These are phyloP conservation scores for Euproctis similis DNA, from an alignment of 2,888 invertebrate species.

Conservation along the genomic window DNA sequence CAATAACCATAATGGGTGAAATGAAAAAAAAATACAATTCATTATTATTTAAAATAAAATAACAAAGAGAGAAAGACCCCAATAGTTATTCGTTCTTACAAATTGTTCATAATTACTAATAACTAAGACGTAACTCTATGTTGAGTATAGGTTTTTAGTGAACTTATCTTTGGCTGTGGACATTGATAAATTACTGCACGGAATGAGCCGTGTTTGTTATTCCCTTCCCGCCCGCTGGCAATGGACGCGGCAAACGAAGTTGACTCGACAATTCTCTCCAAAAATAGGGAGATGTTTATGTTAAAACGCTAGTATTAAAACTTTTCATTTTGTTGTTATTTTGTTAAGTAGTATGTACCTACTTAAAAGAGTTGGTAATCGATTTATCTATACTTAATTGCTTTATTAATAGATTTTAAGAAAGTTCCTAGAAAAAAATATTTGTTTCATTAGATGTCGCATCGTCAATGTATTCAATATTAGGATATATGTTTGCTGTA, in stretches of 20 bases:
- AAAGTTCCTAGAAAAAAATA: too few species aligned
- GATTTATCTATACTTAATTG: neutral
- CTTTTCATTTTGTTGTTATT: too few species aligned
- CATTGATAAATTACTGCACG: slow-evolving; percentile 61
- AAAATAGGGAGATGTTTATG: too few species aligned
- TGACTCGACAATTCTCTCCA: slow-evolving; percentile 12
- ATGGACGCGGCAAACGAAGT: slow-evolving; percentile 12
- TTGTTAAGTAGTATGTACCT: neutral
- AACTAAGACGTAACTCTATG: slow-evolving; percentile 69
- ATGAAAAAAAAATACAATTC: slow-evolving; percentile 46
- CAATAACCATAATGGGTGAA: too few species aligned
- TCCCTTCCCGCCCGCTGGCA: slow-evolving; percentile 34
- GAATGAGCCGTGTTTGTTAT: slow-evolving; percentile 42
- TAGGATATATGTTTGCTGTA: too few species aligned
- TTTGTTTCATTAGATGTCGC: too few species aligned
- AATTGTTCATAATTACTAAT: slow-evolving; percentile 70
- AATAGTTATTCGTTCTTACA: slow-evolving; percentile 47
- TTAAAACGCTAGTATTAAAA: too few species aligned
- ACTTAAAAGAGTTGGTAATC: too few species aligned
- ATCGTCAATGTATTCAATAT: too few species aligned
- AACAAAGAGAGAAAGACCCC: slow-evolving; percentile 33
- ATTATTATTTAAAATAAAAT: slow-evolving; percentile 47
- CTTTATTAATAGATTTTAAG: neutral
- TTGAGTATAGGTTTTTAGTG: slow-evolving; percentile 64
- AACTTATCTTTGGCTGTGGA: slow-evolving; percentile 50